Evolutionary conservation across 1,140 invertebrate species (phyloP), one percentile per base, ranked within the genome.

Genomic region (Panagrolaimus sp.): DNA sequence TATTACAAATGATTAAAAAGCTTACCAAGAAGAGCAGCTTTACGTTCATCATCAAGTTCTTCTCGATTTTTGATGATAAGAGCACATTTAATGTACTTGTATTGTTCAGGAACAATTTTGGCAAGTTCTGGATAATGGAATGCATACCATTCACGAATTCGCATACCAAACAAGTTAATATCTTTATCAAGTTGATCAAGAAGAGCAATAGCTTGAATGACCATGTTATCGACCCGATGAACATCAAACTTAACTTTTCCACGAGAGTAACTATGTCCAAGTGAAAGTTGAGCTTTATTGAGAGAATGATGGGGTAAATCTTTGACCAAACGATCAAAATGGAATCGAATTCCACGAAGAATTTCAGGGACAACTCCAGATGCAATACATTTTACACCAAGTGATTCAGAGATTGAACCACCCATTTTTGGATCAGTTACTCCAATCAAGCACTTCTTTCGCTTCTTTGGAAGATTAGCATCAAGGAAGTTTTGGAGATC

Each of bases 81-180:
- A 0, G 90, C 90, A 52, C 80, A 79, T 26, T 71, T 63, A 26
- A 93, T 91, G 85, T 92, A 99, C 71, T 90, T 88, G 82, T 95
- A 91, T 83, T 98, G 97, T 76, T 99, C 96, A 14, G 92, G 90
- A 0, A 98, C 91, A 76, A 99, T 91, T 86, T 94, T 96, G 3
- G 92, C 88, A 73, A 99, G 88, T 87, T 99, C 96, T 86, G 96
- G 96, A 86, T 96, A 99, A 84, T 98, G 96, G 83, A 98, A 98
- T 0, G 94, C 94, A 83, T 98, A 98, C 78, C 84, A 83, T 82
- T 86, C 91, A 88, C 90, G 88, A 77, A 95, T 92, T 76, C 93
- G 87, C 96, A 99, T 99, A 55, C 93, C 91, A 83, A 98, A 98
- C 5, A 94, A 96, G 81, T 99, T 99, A 10, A 99, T 89, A 85